Percentiles rank a stretch among this genome's conserved stretches.
phyloP scores from a whole-genome alignment of 2,113 vertebrate species.

The Benitochromis conjunctus region DNA sequence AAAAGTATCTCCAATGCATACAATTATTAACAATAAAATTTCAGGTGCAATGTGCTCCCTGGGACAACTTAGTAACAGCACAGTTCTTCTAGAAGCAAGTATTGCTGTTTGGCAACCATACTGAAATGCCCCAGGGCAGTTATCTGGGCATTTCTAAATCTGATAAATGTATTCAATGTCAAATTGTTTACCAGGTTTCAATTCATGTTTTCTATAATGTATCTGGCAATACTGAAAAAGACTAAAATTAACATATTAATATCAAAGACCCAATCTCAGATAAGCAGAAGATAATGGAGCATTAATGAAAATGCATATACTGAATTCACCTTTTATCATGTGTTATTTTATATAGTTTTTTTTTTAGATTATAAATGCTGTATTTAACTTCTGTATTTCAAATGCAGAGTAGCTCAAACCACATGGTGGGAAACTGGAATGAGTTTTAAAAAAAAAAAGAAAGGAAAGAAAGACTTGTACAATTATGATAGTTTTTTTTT shows the following conservation, averaged over 20 bases:
- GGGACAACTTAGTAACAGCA: neutral
- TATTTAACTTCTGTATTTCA: neutral
- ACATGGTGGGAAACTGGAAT: neutral
- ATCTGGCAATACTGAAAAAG: no score
- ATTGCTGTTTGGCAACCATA: no score
- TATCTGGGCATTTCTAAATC: no score
- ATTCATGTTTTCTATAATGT: no score
- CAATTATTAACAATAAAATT: accelerated
- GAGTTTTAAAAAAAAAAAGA: neutral
- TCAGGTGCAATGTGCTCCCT: neutral
- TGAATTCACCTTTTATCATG: neutral
- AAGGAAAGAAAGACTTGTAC: neutral
- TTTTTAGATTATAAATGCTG: neutral
- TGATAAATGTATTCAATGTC: no score
- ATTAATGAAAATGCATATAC: neutral
- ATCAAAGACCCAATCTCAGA: neutral
- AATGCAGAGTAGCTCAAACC: neutral
- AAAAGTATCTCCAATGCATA: neutral
- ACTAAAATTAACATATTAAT: no score
- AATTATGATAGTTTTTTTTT: neutral
- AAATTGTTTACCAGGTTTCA: no score
- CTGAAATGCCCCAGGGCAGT: no score
- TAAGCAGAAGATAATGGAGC: neutral
- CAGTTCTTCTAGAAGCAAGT: no score
- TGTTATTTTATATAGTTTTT: neutral